These are phyloP conservation scores for Rutilus rutilus DNA, from an alignment of 2,113 vertebrate genomes.

Conservation along the genomic window DNA sequence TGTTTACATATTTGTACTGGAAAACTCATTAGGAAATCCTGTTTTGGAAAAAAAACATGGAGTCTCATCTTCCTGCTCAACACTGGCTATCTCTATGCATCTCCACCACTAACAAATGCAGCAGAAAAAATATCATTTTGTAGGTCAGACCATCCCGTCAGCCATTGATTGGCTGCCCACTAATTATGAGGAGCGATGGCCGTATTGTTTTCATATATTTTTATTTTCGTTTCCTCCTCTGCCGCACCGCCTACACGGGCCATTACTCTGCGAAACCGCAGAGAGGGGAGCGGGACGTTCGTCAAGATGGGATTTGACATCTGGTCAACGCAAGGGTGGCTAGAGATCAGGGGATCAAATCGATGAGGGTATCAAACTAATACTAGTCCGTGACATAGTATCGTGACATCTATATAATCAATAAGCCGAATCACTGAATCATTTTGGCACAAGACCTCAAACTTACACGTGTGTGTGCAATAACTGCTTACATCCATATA, in stretches of 20 bases:
- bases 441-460: neutral
- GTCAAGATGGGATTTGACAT: conserved; percentile 48
- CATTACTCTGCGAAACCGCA: conserved; percentile 31
- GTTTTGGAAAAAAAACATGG: neutral
- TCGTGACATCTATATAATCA: neutral
- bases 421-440: neutral
- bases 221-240: conserved; percentile 21
- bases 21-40: neutral
- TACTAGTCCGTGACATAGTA: too few species aligned
- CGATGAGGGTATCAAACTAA: conserved; percentile 28
- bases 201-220: conserved; percentile 53
- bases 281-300: neutral
- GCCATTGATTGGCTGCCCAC: conserved; percentile 44
- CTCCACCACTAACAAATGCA: conserved; percentile 17
- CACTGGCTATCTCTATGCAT: neutral
- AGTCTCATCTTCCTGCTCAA: neutral
- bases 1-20: neutral
- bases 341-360: conserved; percentile 38
- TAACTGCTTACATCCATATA: neutral
- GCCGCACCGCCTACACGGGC: conserved; percentile 6
- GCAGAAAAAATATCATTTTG: neutral
- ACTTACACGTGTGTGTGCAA: too few species aligned
- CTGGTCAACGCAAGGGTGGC: neutral
- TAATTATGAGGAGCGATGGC: conserved; percentile 51
- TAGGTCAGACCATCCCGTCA: conserved; percentile 37